Conservation (phyloP, 2,113 vertebrate genomes). For the Echinops telfairi region DNA sequence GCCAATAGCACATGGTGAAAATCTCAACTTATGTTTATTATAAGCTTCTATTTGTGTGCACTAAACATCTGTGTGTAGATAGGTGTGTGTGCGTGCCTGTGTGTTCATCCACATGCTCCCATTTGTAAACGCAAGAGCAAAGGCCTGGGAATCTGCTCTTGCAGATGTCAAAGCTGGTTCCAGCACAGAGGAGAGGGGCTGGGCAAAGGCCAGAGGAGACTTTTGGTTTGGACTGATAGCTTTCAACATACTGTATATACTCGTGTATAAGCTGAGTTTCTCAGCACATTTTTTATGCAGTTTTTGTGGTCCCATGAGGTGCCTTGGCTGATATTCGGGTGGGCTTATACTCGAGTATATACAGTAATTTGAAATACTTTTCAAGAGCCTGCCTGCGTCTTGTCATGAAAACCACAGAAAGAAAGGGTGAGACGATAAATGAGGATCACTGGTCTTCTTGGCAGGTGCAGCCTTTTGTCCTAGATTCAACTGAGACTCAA, state of each 20-base stretch:
- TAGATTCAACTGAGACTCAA: neutral
- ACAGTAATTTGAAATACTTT: conserved; percentile 5
- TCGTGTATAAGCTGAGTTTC: too few species aligned
- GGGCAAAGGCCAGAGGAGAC: neutral
- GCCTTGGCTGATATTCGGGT: too few species aligned
- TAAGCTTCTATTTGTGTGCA: neutral
- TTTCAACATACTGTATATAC: neutral
- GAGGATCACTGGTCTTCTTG: neutral
- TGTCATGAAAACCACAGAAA: neutral
- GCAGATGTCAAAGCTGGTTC: neutral
- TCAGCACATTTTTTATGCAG: too few species aligned
- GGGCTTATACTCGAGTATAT: too few species aligned
- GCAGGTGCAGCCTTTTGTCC: too few species aligned
- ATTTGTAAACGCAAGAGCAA: neutral
- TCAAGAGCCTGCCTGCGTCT: neutral
- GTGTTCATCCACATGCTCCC: neutral
- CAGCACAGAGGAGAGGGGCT: neutral
- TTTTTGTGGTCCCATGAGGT: too few species aligned
- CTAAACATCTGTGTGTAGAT: neutral
- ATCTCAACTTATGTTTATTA: neutral
- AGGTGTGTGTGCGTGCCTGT: too few species aligned
- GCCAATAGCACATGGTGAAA: neutral
- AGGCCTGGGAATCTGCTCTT: neutral
- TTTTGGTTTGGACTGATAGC: neutral
- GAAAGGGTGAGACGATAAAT: neutral